Conservation (phyloP, 2,888 invertebrate genomes). For the Nymphalis urticae region DNA sequence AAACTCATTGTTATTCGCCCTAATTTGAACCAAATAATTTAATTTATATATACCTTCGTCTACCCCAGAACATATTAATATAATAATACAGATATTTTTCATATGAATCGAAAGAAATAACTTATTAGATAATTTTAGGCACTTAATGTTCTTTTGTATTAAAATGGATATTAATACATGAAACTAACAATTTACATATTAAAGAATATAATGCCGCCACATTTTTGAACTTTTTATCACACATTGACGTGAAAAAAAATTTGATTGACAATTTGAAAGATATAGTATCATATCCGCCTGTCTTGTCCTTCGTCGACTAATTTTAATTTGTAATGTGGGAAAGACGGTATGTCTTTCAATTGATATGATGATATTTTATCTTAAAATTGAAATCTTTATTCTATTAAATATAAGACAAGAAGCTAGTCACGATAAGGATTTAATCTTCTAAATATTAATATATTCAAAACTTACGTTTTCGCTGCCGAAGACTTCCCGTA, state of each 20-base stretch:
- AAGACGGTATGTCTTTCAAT: not conserved
- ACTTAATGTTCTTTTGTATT: not conserved
- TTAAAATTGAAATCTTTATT: not conserved
- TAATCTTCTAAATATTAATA: not conserved
- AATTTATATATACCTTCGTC: not conserved
- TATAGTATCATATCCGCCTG: constrained; percentile 24
- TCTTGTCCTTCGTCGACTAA: constrained; percentile 15
- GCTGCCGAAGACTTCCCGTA: not conserved
- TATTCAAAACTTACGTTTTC: not conserved
- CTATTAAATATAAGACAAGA: constrained; percentile 6
- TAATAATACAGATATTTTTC: too few species aligned
- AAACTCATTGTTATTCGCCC: too few species aligned
- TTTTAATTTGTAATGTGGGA: constrained; percentile 16
- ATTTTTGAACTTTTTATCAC: constrained; percentile 12
- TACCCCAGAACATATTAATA: too few species aligned
- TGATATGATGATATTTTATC: not conserved
- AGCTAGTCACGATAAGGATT: not conserved
- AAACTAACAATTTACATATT: constrained; percentile 10
- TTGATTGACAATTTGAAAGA: constrained; percentile 26
- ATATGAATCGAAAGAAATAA: not conserved
- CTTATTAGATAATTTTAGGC: not conserved
- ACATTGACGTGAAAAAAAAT: constrained; percentile 15
- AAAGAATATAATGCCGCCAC: constrained; percentile 1
- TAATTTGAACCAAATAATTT: too few species aligned
- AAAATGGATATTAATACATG: not conserved